A percentile compares a stretch with the other conserved stretches of the same genome.
These are phyloP conservation scores for Styela clava DNA, from an alignment of 23 tunicate species.

Conservation along the genomic window DNA sequence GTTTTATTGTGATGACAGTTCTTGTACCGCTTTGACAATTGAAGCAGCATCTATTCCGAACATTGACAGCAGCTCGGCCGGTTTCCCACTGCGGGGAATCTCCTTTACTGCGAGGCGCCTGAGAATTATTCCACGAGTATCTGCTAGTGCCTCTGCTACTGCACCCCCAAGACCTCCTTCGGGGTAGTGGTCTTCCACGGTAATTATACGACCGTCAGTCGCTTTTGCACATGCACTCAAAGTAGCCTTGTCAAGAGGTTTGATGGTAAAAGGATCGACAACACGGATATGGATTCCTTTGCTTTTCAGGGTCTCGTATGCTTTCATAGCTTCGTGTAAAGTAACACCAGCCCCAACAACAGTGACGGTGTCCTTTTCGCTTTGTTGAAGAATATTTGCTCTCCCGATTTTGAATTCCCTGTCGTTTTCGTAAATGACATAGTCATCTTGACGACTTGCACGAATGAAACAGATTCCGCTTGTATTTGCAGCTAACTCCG, in stretches of 20 bases:
- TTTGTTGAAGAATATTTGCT: slow-evolving; percentile 41
- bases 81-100: slow-evolving; percentile 79
- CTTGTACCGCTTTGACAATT: slow-evolving; percentile 81
- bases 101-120: slow-evolving; percentile 74
- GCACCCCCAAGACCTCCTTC: slow-evolving; percentile 95
- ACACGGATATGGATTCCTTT: slow-evolving; percentile 68
- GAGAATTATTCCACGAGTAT: slow-evolving; percentile 56
- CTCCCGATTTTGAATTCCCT: slow-evolving; percentile 62
- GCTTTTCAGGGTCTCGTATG: slow-evolving; percentile 47
- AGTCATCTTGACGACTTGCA: slow-evolving; percentile 75
- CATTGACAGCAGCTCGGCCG: slow-evolving; percentile 65
- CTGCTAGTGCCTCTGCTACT: slow-evolving; percentile 82
- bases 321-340: slow-evolving; percentile 78
- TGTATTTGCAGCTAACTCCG: slow-evolving; percentile 94
- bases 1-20: slow-evolving; percentile 4
- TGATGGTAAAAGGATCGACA: slow-evolving; percentile 82
- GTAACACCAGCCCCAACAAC: slow-evolving; percentile 90
- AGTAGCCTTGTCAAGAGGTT: slow-evolving; percentile 77
- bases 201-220: slow-evolving; percentile 81
- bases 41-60: slow-evolving; percentile 85
- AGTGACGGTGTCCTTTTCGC: slow-evolving; percentile 69
- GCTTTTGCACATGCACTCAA: slow-evolving; percentile 43
- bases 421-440: slow-evolving; percentile 54
- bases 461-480: slow-evolving; percentile 90
- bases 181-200: slow-evolving; percentile 96